Evolutionary conservation across 2,888 invertebrate genomes (phyloP), one percentile per base, ranked within the genome.

Genomic region (Achlya flavicornis): DNA sequence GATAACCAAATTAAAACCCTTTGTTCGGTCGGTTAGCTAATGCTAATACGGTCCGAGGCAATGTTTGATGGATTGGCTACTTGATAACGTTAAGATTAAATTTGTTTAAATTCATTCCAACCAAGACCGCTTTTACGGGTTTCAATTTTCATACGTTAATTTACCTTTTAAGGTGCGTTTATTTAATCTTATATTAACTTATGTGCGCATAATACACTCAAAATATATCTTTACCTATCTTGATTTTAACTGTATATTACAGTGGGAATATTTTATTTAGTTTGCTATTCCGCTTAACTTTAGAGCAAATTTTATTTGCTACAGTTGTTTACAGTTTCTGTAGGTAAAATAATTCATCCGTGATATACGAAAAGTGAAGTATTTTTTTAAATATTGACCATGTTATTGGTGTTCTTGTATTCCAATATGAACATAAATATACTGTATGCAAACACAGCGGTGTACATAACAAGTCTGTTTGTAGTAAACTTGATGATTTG

Each of bases 1-100:
- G 86, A 87, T 89, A 89, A 88, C 84, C 84, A 86, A 88, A 89
- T 91, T 89, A 89, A 41, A 90, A 85, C 84, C 87, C 85, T 89
- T 92, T 92, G 90, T 92, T 78, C 68, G 72, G 75, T 70, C 73
- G 83, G 78, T 76, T 79, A 75, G 78, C 73, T 79, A 78, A 81
- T 80, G 81, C 76, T 77, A 78, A 82, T 82, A 78, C 74, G 76
- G 77, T 75, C 72, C 72, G 66, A 66, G 73, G 74, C 73, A 76
- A 76, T 82, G 78, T 83, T 85, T 90, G 91, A 91, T 87, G 90
- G 89, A 92, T 90, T 84, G 88, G 80, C 71, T 77, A 65, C 68
- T 66, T 77, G 87, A 88, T 88, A 85, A 80, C 75, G 74, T 64
- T 63, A 66, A 76, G 74, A 80, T 78, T 78, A 69, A 74, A n/a